Conservation (phyloP, 2,888 invertebrate genomes). For the Encarsia formosa region DNA sequence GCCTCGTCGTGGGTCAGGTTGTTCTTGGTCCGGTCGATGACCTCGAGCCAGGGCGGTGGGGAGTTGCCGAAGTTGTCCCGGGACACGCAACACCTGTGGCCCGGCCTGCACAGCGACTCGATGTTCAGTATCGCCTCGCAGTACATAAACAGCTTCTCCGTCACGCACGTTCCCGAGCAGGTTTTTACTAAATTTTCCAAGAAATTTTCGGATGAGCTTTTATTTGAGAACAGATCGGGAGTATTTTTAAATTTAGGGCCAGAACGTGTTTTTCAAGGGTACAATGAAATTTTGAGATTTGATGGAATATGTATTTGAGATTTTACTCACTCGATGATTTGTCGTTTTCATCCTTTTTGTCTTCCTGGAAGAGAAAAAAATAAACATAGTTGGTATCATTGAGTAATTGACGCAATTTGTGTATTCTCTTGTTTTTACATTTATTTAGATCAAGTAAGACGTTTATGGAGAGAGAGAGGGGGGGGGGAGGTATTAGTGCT, state of each 20-base stretch:
- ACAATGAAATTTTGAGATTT: too few relatives aligned
- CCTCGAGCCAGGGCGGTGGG: slow-evolving; percentile 68
- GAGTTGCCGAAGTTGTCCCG: slow-evolving; percentile 69
- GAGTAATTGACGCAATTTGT: too few relatives aligned
- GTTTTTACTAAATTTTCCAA: too few relatives aligned
- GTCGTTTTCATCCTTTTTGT: slow-evolving; percentile 52
- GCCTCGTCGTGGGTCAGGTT: slow-evolving; percentile 29
- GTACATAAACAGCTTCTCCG: slow-evolving; percentile 75
- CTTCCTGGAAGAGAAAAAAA: slow-evolving; percentile 26
- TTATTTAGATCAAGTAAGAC: not conserved
- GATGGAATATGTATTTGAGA: too few relatives aligned
- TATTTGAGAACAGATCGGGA: too few relatives aligned
- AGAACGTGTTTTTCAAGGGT: too few relatives aligned
- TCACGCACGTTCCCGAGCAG: slow-evolving; percentile 82
- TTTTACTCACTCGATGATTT: too few relatives aligned
- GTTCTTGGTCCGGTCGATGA: slow-evolving; percentile 61
- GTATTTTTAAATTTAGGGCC: too few relatives aligned
- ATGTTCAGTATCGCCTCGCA: slow-evolving; percentile 80
- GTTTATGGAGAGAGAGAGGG: not conserved
- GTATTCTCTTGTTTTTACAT: too few relatives aligned
- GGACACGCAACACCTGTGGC: slow-evolving; percentile 77
- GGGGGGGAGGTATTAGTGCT: too few relatives aligned
- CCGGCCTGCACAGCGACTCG: slow-evolving; percentile 68
- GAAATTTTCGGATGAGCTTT: too few relatives aligned
- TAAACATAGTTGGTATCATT: too few relatives aligned